Conservation (phyloP, 2,888 invertebrate genomes). For the Steinernema scapterisci region DNA sequence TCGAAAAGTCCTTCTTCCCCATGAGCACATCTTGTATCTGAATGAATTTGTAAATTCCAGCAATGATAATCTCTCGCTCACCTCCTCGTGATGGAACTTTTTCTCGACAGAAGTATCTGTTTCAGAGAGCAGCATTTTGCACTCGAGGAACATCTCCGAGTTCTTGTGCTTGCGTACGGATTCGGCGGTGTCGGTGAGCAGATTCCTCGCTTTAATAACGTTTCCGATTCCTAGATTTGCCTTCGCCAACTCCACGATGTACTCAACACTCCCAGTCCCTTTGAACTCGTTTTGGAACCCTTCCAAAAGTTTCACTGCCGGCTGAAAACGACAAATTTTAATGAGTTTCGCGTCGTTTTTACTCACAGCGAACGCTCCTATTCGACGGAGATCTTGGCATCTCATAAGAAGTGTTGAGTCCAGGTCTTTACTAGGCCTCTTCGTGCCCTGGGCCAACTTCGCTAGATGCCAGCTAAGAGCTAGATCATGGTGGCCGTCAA, state of each 20-base stretch:
- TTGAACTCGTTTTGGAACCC: neutral
- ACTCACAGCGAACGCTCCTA: neutral
- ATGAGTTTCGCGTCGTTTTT: too few species aligned
- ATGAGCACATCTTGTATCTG: neutral
- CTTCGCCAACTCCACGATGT: neutral
- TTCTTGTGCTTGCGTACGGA: too few species aligned
- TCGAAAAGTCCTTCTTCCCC: neutral
- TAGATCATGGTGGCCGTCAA: neutral
- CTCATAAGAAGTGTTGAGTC: neutral
- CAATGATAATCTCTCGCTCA: too few species aligned
- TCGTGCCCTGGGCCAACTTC: neutral
- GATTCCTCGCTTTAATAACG: too few species aligned
- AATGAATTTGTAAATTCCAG: too few species aligned
- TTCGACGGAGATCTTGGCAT: neutral
- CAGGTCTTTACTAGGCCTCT: neutral
- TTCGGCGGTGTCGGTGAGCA: too few species aligned
- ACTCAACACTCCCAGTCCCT: neutral
- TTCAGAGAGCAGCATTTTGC: too few species aligned
- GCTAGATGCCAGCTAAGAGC: neutral
- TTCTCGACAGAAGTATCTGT: too few species aligned
- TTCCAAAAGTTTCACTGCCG: neutral
- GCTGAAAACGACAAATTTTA: neutral
- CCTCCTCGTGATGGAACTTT: too few species aligned
- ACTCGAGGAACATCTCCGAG: too few species aligned
- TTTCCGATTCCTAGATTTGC: too few species aligned